Evolutionary conservation across 1,140 invertebrate genomes (phyloP), one percentile per base, ranked within the genome.

Genomic region (Drosophila parvula): DNA sequence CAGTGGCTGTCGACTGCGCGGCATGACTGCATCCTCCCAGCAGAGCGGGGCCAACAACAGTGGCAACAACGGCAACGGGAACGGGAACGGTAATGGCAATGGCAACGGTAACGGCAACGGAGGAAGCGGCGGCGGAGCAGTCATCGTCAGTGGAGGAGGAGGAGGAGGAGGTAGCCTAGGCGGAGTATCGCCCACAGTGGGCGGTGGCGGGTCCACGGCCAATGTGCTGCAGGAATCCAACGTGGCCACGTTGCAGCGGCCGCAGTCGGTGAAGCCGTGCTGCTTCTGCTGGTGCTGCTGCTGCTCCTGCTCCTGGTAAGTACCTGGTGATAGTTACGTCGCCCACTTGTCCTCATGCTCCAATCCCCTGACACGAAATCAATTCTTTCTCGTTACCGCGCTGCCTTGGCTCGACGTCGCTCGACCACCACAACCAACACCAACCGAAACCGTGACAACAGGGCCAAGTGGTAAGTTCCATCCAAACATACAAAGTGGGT

Each of bases 271-370:
- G 74, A 94, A 93, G 80, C 93, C 92, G 68, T 95, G 95, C 90
- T 95, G 94, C 79, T 93, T 95, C 61, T 95, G 95, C 76, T 95
- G 95, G 94, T 95, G 95, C 85, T 95, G 95, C 88, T 95, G 95
- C 90, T 95, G 95, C 93, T 95, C 94, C 92, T 95, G 95, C 93
- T 94, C 94, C 92, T 95, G 95, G 95, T 95, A 94, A 92, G 92
- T 90, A 73, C 48, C 9, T 65, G 36, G 11, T 41, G 14, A 51
- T 53, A 57, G 50, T 50, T 50, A 55, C 34, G 43, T 47, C 47
- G 50, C 34, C 63, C 30, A 60, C 22, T 32, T 61, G 38, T 56
- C 45, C 48, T 45, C 28, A 55, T 57, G 53, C 50, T 45, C 48
- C 44, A 45, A 55, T 47, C 48, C 68, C 55, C 38, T 43, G 22